phyloP scores from a whole-genome alignment of 1,140 invertebrate species.

The Pseudomyrmex pallidus region DNA sequence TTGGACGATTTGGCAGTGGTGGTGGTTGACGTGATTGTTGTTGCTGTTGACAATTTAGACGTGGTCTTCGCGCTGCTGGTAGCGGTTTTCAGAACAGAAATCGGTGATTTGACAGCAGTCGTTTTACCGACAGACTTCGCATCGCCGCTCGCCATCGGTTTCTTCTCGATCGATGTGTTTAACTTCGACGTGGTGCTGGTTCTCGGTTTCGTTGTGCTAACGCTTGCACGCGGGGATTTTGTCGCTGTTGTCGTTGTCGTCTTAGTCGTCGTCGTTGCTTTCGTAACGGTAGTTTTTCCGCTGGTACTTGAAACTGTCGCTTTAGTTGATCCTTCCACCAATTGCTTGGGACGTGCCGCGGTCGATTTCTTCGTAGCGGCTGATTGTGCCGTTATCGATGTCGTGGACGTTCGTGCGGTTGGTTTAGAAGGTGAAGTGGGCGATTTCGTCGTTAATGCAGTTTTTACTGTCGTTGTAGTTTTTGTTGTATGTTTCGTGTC shows the following conservation, averaged over 20 bases:
- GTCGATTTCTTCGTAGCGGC: constrained; percentile 70
- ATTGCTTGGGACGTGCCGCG: constrained; percentile 53
- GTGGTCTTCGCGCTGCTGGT: constrained; percentile 35
- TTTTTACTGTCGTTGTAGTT: constrained; percentile 56
- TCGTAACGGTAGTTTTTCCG: constrained; percentile 66
- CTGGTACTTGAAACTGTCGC: constrained; percentile 48
- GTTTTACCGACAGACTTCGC: constrained; percentile 79
- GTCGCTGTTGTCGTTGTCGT: constrained; percentile 40
- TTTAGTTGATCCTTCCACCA: constrained; percentile 64
- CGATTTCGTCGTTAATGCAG: constrained; percentile 75
- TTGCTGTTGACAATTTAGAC: constrained; percentile 68
- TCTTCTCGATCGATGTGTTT: constrained; percentile 79
- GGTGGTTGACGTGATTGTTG: constrained; percentile 32
- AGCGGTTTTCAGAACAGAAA: constrained; percentile 35
- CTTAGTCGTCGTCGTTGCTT: constrained; percentile 67
- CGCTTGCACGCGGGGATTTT: constrained; percentile 52
- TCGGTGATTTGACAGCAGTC: constrained; percentile 52
- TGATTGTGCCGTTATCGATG: constrained; percentile 74
- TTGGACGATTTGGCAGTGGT: not conserved
- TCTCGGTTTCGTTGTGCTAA: constrained; percentile 77
- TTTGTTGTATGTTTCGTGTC: constrained; percentile 36
- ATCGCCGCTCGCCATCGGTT: constrained; percentile 86
- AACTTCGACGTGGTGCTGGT: constrained; percentile 28
- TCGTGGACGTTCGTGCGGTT: constrained; percentile 63
- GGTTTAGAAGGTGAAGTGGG: constrained; percentile 80